Percentiles rank a stretch among this genome's conserved stretches.
Evolutionary conservation across 1,140 invertebrate genomes (phyloP).

Genomic region (Cyclargus thomasi): DNA sequence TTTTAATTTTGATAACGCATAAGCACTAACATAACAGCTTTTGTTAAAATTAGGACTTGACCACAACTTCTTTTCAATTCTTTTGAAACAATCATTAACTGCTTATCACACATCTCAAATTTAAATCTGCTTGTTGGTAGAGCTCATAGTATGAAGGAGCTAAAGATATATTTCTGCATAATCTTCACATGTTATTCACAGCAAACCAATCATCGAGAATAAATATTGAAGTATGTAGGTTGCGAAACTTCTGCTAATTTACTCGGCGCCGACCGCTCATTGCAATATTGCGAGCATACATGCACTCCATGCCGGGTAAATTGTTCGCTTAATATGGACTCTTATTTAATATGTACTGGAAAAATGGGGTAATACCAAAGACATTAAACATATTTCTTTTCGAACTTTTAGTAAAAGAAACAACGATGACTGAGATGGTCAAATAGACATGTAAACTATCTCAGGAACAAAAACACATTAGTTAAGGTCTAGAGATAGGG

Average conservation of each 20-base stretch:
- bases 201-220: not conserved
- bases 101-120: not conserved
- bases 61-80: not conserved
- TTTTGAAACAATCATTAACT: not conserved
- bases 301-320: not conserved
- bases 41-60: not conserved
- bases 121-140: not conserved
- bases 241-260: constrained; percentile 10
- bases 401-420: no score
- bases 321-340: not conserved
- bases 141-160: not conserved
- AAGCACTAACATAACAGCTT: not conserved
- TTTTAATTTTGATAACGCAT: not conserved
- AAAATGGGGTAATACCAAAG: no score
- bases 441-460: no score
- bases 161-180: not conserved
- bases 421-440: no score
- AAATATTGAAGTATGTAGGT: constrained; percentile 6
- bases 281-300: not conserved
- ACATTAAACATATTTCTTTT: no score
- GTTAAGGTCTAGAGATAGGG: not conserved
- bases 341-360: not conserved
- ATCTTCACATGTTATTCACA: not conserved
- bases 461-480: not conserved
- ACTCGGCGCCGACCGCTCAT: not conserved